Conservation (phyloP, 1,140 invertebrate species). For the Drosophila ohnishii region DNA sequence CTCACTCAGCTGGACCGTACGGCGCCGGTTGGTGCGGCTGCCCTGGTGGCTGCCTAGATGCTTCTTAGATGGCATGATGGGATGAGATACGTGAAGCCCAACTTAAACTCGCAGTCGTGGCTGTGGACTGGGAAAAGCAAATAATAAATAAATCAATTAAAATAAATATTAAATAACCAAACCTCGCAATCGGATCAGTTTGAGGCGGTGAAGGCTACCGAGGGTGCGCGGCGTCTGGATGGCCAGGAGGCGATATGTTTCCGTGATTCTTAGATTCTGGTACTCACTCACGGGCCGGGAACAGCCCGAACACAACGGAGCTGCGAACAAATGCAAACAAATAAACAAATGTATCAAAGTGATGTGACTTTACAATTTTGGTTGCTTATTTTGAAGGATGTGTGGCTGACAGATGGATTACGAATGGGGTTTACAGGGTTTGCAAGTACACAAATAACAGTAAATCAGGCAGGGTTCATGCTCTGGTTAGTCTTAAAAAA, state of each 20-base stretch:
- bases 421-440: neutral
- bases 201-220: conserved; percentile 49
- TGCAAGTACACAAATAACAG: no score
- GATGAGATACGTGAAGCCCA: conserved; percentile 58
- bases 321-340: conserved; percentile 22
- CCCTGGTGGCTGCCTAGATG: conserved; percentile 10
- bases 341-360: no score
- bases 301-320: conserved; percentile 69
- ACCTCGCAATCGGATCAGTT: conserved; percentile 59
- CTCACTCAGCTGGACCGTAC: conserved; percentile 26
- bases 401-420: neutral
- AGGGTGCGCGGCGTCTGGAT: conserved; percentile 40
- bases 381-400: neutral
- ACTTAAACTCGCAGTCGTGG: conserved; percentile 60
- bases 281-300: conserved; percentile 73
- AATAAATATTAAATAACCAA: neutral
- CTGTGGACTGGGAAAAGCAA: conserved; percentile 46
- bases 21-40: neutral
- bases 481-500: no score
- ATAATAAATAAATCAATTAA: neutral
- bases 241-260: conserved; percentile 55
- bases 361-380: neutral
- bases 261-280: conserved; percentile 60
- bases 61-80: conserved; percentile 67
- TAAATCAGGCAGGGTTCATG: no score